Percentiles rank a stretch among this genome's conserved stretches.
These are phyloP conservation scores for Dinothrombium tinctorium DNA, from an alignment of 1,140 invertebrate species.

Conservation along the genomic window DNA sequence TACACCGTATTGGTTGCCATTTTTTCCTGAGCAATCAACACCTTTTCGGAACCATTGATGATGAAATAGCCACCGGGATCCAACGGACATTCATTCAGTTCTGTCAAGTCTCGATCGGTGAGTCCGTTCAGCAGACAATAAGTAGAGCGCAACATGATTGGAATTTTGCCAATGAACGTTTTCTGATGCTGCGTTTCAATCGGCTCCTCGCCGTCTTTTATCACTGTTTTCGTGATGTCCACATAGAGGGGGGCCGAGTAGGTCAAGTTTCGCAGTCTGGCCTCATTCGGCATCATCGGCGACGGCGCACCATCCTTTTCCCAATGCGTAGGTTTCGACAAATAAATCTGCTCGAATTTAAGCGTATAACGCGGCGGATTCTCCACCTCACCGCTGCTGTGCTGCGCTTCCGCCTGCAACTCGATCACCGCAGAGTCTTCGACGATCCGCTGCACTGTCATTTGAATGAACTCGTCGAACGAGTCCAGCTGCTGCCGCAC, in stretches of 20 bases:
- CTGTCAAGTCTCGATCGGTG: constrained; percentile 89
- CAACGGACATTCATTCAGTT: constrained; percentile 93
- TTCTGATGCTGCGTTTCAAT: constrained; percentile 85
- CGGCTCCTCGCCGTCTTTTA: constrained; percentile 68
- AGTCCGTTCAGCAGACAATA: constrained; percentile 81
- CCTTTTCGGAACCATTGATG: constrained; percentile 87
- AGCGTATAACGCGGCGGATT: constrained; percentile 68
- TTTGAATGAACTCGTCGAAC: constrained; percentile 99
- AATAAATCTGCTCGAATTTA: constrained; percentile 96
- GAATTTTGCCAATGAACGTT: constrained; percentile 97
- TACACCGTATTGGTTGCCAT: constrained; percentile 99
- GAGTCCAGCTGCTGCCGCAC: constrained; percentile 96
- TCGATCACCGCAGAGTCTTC: constrained; percentile 95
- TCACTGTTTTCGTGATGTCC: constrained; percentile 86
- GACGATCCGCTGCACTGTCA: constrained; percentile 95
- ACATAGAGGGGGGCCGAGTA: constrained; percentile 96
- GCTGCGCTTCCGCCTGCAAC: constrained; percentile 87
- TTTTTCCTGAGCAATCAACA: constrained; percentile 93
- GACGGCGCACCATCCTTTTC: constrained; percentile 95
- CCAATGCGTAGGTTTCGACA: constrained; percentile 98
- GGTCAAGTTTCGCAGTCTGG: constrained; percentile 35
- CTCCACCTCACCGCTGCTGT: constrained; percentile 72
- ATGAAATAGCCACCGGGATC: constrained; percentile 95
- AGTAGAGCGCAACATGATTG: constrained; percentile 91
- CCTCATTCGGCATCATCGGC: constrained; percentile 99